Evolutionary conservation across 2,797 vertebrate species (phyloP), one percentile per base, ranked within the genome.

Genomic region (Corythornis leucogaster): DNA sequence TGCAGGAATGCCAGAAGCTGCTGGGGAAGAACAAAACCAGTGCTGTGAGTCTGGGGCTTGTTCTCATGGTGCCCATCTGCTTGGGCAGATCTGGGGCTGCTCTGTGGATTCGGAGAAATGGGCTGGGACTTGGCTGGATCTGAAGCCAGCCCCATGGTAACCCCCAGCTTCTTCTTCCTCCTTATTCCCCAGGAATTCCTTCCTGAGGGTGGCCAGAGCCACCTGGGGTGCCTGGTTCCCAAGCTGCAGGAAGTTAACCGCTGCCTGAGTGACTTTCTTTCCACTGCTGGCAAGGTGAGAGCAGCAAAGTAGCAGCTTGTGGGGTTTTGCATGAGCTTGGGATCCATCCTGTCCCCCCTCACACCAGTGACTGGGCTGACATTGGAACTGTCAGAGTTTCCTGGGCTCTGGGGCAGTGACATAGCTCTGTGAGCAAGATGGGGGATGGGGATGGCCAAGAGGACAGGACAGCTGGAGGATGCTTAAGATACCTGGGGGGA

Each of bases 181-280:
- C 67, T 15, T 20, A 11, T 80, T 43, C 12, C 53, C 42, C 92
- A 99, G 99, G 98, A 98, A 87, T 97, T 98, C 51, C 96, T 98
- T 69, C 85, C 97, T 25, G 98, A 98, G 35, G 97, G 98, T 62
- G 94, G 87, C 93, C 97, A 97, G 73, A 97, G 94, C 89, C 97
- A 97, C 4, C 96, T 99, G 96, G 98, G 97, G 43, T 64, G 24
- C 85, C 95, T 99, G 30, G 97, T 99, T 82, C 99, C 99, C 68
- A 99, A 99, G 97, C 95, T 99, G 17, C 98, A 99, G 95, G 99
- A 99, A 89, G 98, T 99, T 89, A 99, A 98, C 92, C 98, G 97
- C 69, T 99, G 98, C 95, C 98, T 99, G 69, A 96, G 97, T 71
- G 98, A 99, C 68, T 98, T 99, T 20, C 98, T 99, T 67, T 97